Percentiles rank a stretch among this genome's conserved stretches.
Evolutionary conservation across 53 echinoderm and acorn worm species (phyloP).

Genomic region (Stichopus horrens): DNA sequence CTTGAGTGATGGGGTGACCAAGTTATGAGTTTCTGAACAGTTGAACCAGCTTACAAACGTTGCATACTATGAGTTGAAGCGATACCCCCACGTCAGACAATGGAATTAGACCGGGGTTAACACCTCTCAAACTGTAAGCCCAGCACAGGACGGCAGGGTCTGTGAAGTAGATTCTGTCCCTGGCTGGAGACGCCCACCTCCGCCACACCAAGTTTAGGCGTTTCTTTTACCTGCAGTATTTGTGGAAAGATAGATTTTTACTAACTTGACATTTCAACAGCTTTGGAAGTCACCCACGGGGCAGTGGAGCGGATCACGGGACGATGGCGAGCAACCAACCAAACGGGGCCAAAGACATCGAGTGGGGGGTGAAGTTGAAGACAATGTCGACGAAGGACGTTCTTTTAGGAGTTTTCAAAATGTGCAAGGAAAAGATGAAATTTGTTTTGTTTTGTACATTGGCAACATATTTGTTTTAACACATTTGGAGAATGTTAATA

Average conservation of each 20-base stretch:
- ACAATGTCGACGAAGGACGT: neutral
- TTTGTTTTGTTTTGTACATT: slow-evolving; percentile 7
- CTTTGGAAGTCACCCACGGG: neutral
- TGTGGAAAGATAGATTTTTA: neutral
- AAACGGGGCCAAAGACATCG: neutral
- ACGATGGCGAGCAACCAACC: neutral
- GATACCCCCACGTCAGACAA: neutral
- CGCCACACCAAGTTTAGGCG: neutral
- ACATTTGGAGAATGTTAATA: slow-evolving; percentile 38
- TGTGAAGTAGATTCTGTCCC: too few relatives aligned
- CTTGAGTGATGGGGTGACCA: neutral
- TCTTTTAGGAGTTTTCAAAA: neutral
- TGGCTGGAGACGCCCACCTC: too few relatives aligned
- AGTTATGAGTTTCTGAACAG: neutral
- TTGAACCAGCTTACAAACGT: neutral
- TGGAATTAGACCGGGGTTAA: neutral
- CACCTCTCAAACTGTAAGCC: too few relatives aligned
- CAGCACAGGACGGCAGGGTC: too few relatives aligned
- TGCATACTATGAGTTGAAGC: neutral
- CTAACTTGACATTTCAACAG: neutral
- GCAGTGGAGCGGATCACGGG: neutral
- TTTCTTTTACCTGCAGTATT: neutral
- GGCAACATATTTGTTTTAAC: slow-evolving; percentile 8
- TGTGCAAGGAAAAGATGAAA: slow-evolving; percentile 4
- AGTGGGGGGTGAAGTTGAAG: neutral